Evolutionary conservation across 1,140 invertebrate species (phyloP).

Genomic region (Radopholus similis): DNA sequence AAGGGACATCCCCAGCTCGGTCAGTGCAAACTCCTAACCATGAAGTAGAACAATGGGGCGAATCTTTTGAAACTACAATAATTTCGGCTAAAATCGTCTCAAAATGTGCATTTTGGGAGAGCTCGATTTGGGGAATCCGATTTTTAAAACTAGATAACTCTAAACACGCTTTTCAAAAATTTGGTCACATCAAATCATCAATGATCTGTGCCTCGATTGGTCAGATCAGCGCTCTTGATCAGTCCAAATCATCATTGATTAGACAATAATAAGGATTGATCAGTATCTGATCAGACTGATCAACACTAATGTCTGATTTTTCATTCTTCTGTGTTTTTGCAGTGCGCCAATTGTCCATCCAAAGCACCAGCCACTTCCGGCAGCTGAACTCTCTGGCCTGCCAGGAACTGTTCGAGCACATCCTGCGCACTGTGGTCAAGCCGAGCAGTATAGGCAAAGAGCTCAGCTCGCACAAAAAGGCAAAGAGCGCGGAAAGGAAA

Average conservation of each 20-base stretch:
- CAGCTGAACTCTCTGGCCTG: conserved; percentile 73
- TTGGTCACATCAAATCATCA: not conserved
- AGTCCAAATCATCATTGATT: no score
- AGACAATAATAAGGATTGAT: no score
- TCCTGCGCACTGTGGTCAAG: conserved; percentile 56
- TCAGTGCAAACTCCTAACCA: no score
- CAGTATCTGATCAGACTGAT: no score
- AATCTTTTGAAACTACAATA: not conserved
- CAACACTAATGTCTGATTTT: conserved; percentile 1
- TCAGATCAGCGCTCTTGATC: no score
- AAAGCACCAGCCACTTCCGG: conserved; percentile 64
- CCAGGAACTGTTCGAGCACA: conserved; percentile 69
- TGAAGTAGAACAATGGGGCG: not conserved
- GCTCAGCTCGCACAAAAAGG: not conserved
- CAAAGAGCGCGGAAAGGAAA: conserved; percentile 31
- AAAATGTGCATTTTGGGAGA: no score
- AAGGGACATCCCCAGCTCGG: not conserved
- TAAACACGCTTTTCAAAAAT: not conserved
- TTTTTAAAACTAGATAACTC: no score
- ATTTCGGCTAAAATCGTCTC: no score
- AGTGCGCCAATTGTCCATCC: conserved; percentile 15
- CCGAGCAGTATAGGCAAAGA: not conserved
- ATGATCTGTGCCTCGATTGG: not conserved
- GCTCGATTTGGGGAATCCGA: no score
- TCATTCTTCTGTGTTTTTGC: not conserved